phyloP scores from a whole-genome alignment of 1,140 invertebrate species.

The Caenorhabditis elegans region WBcel235 BX284602.5:9593501-9594000 shows the following conservation, averaged over 20 bases:
- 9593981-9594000: background rate
- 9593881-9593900: background rate
- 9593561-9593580: conserved; percentile 89
- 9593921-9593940: background rate
- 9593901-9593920: conserved; percentile 9
- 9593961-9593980: background rate
- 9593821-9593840: no score
- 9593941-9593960: background rate
- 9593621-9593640: background rate
- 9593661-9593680: background rate
- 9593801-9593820: no score
- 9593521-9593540: conserved; percentile 85
- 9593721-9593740: no score
- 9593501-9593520: conserved; percentile 82
- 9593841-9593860: no score
- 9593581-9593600: conserved; percentile 76
- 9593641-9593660: background rate
- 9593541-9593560: conserved; percentile 87
- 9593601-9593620: background rate
- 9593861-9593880: background rate
- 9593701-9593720: background rate
- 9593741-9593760: no score
- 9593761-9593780: no score
- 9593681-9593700: background rate
- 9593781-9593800: no score